Conservation (phyloP, 2,113 vertebrate species). For the Hemichromis elongatus region DNA sequence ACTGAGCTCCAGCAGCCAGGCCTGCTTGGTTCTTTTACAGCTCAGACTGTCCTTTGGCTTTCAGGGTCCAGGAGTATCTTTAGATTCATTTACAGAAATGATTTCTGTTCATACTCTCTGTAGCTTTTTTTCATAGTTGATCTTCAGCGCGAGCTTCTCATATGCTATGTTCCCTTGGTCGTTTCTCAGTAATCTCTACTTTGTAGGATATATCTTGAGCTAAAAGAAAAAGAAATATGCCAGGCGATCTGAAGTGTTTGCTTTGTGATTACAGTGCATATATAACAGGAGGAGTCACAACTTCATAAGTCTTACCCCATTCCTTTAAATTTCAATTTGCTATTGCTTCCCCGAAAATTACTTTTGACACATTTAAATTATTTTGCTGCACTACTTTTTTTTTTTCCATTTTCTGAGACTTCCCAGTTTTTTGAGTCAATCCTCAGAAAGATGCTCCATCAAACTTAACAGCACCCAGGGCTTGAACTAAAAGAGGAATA, state of each 20-base stretch:
- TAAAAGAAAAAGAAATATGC: constrained; percentile 3
- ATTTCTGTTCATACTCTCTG: not conserved
- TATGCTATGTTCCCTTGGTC: not conserved
- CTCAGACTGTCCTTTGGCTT: not conserved
- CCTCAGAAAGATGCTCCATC: constrained; percentile 82
- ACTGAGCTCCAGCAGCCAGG: not conserved
- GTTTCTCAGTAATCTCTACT: constrained; percentile 13
- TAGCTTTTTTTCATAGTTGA: not conserved
- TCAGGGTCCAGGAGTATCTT: not conserved
- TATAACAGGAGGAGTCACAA: not conserved
- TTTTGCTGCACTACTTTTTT: not conserved
- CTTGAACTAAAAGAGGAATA: constrained; percentile 74
- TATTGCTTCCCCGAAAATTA: not conserved
- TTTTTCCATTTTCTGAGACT: not conserved
- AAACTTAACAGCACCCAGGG: constrained; percentile 80
- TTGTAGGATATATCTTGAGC: constrained; percentile 50
- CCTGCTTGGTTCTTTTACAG: not conserved
- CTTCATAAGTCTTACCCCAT: not conserved
- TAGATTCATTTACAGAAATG: not conserved
- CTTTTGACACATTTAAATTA: not conserved
- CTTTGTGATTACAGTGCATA: not conserved
- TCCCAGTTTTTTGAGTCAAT: not conserved
- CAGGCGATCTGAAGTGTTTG: constrained; percentile 5
- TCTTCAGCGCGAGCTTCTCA: not conserved
- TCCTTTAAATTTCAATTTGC: not conserved